phyloP scores from a whole-genome alignment of 2,888 invertebrate species.

The Agonum fuliginosum region DNA sequence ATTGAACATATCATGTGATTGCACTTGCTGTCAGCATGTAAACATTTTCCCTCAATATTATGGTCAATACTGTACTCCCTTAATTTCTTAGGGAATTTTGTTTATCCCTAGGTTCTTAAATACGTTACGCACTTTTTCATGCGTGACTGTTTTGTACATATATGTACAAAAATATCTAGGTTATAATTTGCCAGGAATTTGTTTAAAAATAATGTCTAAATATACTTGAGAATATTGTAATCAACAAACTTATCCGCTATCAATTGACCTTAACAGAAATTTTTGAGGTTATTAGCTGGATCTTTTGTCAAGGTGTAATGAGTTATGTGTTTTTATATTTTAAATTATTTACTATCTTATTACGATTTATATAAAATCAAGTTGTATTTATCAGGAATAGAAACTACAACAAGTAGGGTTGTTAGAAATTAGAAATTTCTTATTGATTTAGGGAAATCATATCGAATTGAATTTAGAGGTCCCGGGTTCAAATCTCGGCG shows the following conservation, averaged over 20 bases:
- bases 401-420: no score
- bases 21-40: constrained; percentile 36
- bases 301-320: constrained; percentile 6
- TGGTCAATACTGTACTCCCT: constrained; percentile 56
- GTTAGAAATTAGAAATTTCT: no score
- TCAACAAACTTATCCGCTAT: neutral
- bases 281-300: constrained; percentile 6
- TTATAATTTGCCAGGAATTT: constrained; percentile 8
- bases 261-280: neutral
- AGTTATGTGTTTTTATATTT: constrained; percentile 1
- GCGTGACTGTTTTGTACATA: constrained; percentile 42
- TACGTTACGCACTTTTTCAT: constrained; percentile 52
- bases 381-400: no score
- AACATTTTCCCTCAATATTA: constrained; percentile 47
- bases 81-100: constrained; percentile 49
- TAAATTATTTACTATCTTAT: neutral
- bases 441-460: no score
- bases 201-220: neutral
- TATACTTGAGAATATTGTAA: constrained; percentile 5
- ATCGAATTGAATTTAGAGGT: no score
- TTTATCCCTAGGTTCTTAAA: constrained; percentile 50
- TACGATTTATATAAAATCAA: neutral
- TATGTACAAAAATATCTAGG: constrained; percentile 49
- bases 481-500: no score
- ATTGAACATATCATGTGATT: neutral